A percentile compares a stretch with the other conserved stretches of the same genome.
Evolutionary conservation across 2,888 invertebrate genomes (phyloP).

Genomic region (Sinelater perroti): DNA sequence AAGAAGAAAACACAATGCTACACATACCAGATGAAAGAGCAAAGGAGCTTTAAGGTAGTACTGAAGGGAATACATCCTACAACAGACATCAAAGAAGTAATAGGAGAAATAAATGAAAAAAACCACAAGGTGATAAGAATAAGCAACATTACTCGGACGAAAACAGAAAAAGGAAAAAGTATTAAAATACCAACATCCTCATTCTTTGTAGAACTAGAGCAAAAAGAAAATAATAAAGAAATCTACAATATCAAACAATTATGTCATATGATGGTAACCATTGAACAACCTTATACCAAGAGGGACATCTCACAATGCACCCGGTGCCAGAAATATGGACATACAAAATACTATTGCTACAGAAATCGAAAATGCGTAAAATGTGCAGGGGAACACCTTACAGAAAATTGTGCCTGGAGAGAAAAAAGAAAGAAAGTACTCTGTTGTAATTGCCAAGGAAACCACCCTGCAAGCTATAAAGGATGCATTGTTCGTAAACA

Average conservation of each 20-base stretch:
- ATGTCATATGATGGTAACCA: slow-evolving; percentile 2
- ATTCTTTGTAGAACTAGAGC: slow-evolving; percentile 15
- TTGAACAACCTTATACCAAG: slow-evolving; percentile 7
- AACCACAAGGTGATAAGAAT: slow-evolving; percentile 13
- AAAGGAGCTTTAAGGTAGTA: slow-evolving; percentile 35
- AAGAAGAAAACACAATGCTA: slow-evolving; percentile 30
- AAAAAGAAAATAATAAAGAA: slow-evolving; percentile 13
- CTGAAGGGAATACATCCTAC: slow-evolving; percentile 37
- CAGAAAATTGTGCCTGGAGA: too few species aligned
- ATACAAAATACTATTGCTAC: too few species aligned
- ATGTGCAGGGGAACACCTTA: too few species aligned
- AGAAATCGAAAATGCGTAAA: too few species aligned
- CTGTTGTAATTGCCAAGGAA: too few species aligned
- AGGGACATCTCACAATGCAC: slow-evolving; percentile 6
- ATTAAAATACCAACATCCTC: slow-evolving; percentile 16
- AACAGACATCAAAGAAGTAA: slow-evolving; percentile 30
- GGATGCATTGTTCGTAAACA: too few species aligned
- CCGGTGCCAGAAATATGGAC: too few species aligned
- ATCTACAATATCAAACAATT: slow-evolving; percentile 16
- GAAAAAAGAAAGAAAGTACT: too few species aligned
- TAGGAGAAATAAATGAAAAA: slow-evolving; percentile 16
- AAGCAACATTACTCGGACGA: not conserved
- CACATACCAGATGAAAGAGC: slow-evolving; percentile 38
- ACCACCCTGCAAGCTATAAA: too few species aligned
- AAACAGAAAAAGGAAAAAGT: slow-evolving; percentile 4